These are phyloP conservation scores for Drosophila seguyi DNA, from an alignment of 1,140 invertebrate species.

Conservation along the genomic window DNA sequence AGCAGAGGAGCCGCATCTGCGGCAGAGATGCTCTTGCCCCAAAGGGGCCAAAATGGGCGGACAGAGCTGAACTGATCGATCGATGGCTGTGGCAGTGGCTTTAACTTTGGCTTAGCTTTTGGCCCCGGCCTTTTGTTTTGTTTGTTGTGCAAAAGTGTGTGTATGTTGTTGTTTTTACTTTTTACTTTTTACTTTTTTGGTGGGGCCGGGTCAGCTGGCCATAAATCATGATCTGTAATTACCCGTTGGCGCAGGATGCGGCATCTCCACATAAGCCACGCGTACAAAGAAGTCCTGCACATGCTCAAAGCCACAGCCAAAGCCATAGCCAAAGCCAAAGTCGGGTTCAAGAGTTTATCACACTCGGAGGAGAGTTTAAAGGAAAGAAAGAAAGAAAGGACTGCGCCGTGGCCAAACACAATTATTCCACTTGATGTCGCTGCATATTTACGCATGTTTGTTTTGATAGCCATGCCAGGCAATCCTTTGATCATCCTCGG, in stretches of 20 bases:
- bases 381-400: constrained; percentile 48
- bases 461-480: constrained; percentile 56
- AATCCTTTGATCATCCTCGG: constrained; percentile 25
- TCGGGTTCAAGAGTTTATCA: constrained; percentile 74
- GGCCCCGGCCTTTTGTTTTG: constrained; percentile 25
- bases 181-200: constrained; percentile 5
- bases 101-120: constrained; percentile 33
- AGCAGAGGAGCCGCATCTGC: constrained; percentile 28
- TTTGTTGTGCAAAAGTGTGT: not conserved
- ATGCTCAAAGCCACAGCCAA: constrained; percentile 5
- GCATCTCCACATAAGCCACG: constrained; percentile 73
- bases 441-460: constrained; percentile 52
- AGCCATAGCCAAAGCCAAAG: not conserved
- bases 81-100: constrained; percentile 45
- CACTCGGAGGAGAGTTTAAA: constrained; percentile 40
- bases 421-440: constrained; percentile 15
- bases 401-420: constrained; percentile 72
- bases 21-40: constrained; percentile 49
- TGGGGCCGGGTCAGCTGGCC: constrained; percentile 50
- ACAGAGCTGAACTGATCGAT: constrained; percentile 84
- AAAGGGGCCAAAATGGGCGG: constrained; percentile 83
- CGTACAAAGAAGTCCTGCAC: constrained; percentile 41
- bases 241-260: constrained; percentile 83
- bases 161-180: constrained; percentile 9
- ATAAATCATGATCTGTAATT: constrained; percentile 84